Percentiles rank a stretch among this genome's conserved stretches.
Conservation (phyloP, 2,797 vertebrate genomes). For the Arrhamphus sclerolepis region DNA sequence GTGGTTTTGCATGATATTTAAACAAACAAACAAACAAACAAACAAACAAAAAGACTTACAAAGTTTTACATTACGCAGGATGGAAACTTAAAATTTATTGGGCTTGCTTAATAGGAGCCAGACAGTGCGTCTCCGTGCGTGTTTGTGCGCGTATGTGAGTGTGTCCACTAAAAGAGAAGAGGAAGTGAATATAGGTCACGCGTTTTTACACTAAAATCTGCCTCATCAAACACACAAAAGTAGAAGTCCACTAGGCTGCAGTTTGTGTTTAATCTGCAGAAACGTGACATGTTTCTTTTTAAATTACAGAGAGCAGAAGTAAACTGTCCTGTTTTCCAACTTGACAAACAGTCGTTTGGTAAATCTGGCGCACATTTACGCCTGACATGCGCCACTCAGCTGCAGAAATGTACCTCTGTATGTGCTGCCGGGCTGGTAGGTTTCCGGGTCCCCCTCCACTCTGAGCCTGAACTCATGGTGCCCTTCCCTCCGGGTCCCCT, state of each 20-base stretch:
- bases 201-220: slow-evolving; percentile 36
- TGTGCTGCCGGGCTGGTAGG: slow-evolving; percentile 90
- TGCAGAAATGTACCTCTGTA: slow-evolving; percentile 83
- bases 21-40: neutral
- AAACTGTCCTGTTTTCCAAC: neutral
- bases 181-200: slow-evolving; percentile 72
- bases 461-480: slow-evolving; percentile 93
- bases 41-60: neutral
- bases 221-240: slow-evolving; percentile 42
- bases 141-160: slow-evolving; percentile 9
- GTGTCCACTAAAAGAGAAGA: slow-evolving; percentile 23
- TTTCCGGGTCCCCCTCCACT: slow-evolving; percentile 92
- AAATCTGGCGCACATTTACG: slow-evolving; percentile 35
- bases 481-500: slow-evolving; percentile 88
- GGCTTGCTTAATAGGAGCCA: slow-evolving; percentile 43
- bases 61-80: slow-evolving; percentile 7
- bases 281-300: neutral
- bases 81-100: slow-evolving; percentile 12
- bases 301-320: neutral
- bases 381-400: slow-evolving; percentile 14
- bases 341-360: slow-evolving; percentile 7
- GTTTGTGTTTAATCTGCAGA: neutral
- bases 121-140: slow-evolving; percentile 7
- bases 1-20: neutral
- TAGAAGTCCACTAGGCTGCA: slow-evolving; percentile 6